phyloP scores from a whole-genome alignment of 92 coral and sea anemone species.

The Plumapathes pennacea region DNA sequence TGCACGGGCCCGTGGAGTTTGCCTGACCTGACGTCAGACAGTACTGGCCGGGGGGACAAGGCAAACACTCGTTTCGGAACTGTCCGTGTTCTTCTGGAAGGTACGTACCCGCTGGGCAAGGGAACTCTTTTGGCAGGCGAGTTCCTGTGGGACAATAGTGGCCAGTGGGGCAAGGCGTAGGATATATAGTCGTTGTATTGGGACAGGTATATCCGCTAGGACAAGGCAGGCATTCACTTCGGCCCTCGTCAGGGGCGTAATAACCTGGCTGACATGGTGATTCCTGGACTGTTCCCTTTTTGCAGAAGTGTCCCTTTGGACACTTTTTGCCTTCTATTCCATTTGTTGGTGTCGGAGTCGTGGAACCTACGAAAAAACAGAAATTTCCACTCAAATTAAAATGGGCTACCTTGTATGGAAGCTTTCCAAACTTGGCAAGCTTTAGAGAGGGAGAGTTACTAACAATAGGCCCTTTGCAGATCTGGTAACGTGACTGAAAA shows the following conservation, averaged over 20 bases:
- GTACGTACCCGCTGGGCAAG: slow-evolving; percentile 90
- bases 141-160: slow-evolving; percentile 80
- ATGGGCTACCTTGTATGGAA: background rate
- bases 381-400: no score
- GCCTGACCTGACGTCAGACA: slow-evolving; percentile 67
- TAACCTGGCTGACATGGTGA: slow-evolving; percentile 69
- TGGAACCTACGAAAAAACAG: slow-evolving; percentile 70
- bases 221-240: slow-evolving; percentile 65
- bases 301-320: slow-evolving; percentile 86
- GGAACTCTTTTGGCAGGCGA: slow-evolving; percentile 43
- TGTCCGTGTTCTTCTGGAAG: slow-evolving; percentile 43
- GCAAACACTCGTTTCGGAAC: slow-evolving; percentile 73
- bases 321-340: slow-evolving; percentile 79
- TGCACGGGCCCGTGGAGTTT: slow-evolving; percentile 67
- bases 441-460: background rate
- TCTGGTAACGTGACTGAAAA: no score
- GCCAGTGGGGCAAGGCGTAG: slow-evolving; percentile 76
- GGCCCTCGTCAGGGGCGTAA: slow-evolving; percentile 60
- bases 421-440: background rate
- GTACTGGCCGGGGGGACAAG: slow-evolving; percentile 74
- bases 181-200: slow-evolving; percentile 62
- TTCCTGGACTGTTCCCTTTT: slow-evolving; percentile 64
- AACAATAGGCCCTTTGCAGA: background rate
- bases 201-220: slow-evolving; percentile 82
- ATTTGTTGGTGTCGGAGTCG: slow-evolving; percentile 82